Conservation (phyloP, 2,797 vertebrate genomes). For the Pristis pectinata region DNA sequence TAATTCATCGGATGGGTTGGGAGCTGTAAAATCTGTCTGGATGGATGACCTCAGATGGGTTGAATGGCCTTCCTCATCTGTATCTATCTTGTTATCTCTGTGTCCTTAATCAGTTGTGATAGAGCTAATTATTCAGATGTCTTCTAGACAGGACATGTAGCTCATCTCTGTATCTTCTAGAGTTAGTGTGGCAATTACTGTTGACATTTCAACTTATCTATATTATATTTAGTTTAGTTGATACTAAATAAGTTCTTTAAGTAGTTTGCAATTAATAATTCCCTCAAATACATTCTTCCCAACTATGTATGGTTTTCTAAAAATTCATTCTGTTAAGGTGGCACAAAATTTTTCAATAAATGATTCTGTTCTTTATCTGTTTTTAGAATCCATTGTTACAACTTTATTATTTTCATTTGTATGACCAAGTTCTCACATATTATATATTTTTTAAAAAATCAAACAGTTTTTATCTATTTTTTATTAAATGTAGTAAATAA, state of each 20-base stretch:
- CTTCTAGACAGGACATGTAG: neutral
- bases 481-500: neutral
- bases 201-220: conserved; percentile 14
- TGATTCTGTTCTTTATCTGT: neutral
- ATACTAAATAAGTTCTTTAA: neutral
- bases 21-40: neutral
- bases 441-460: neutral
- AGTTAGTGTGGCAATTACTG: neutral
- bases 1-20: neutral
- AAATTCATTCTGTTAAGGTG: neutral
- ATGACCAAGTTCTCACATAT: neutral
- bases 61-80: neutral
- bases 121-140: neutral
- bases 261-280: neutral
- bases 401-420: neutral
- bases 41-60: neutral
- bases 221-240: conserved; percentile 9
- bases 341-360: neutral
- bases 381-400: neutral
- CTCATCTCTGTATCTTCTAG: neutral
- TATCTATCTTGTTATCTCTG: neutral
- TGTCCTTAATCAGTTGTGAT: conserved; percentile 5
- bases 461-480: neutral
- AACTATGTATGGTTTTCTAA: neutral
- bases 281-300: neutral